Conservation (phyloP, 2,113 vertebrate genomes). For the Mastomys natalensis region DNA sequence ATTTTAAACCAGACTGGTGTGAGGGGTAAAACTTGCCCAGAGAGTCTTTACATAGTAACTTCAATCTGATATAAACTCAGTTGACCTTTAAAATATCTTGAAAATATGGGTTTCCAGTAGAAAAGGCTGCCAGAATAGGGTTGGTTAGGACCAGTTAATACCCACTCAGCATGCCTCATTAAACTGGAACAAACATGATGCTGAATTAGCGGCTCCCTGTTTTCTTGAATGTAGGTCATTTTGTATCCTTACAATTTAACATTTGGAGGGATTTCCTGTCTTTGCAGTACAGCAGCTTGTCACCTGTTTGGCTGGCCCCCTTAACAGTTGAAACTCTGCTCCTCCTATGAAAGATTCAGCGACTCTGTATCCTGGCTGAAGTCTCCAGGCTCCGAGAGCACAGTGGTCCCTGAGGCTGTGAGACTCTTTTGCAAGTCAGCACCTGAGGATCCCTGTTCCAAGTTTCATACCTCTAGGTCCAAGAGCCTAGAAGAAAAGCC, state of each 20-base stretch:
- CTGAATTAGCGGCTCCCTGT: conserved; percentile 70
- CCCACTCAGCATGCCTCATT: conserved; percentile 77
- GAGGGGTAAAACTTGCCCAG: not conserved
- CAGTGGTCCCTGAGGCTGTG: conserved; percentile 17
- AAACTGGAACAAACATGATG: conserved; percentile 79
- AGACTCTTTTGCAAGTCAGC: conserved; percentile 59
- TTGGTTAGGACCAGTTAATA: conserved; percentile 72
- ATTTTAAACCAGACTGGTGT: conserved; percentile 68
- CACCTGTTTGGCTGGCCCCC: conserved; percentile 72
- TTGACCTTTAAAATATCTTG: not conserved
- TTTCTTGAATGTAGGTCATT: conserved; percentile 79
- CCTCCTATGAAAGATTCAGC: conserved; percentile 32
- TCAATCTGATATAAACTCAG: conserved; percentile 62
- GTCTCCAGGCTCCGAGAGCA: not conserved
- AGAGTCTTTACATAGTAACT: conserved; percentile 44
- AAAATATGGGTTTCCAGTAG: conserved; percentile 67
- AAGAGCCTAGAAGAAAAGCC: conserved; percentile 58
- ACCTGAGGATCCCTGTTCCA: conserved; percentile 22
- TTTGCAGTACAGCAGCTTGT: conserved; percentile 77
- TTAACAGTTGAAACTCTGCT: conserved; percentile 39
- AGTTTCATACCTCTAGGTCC: conserved; percentile 46
- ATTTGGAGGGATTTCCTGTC: conserved; percentile 79
- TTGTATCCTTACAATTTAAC: conserved; percentile 69
- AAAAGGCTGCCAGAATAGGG: conserved; percentile 57
- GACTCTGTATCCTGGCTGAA: not conserved